Percentiles rank a stretch among this genome's conserved stretches.
Evolutionary conservation across 2,113 vertebrate species (phyloP).

Genomic region (Lates calcarifer): DNA sequence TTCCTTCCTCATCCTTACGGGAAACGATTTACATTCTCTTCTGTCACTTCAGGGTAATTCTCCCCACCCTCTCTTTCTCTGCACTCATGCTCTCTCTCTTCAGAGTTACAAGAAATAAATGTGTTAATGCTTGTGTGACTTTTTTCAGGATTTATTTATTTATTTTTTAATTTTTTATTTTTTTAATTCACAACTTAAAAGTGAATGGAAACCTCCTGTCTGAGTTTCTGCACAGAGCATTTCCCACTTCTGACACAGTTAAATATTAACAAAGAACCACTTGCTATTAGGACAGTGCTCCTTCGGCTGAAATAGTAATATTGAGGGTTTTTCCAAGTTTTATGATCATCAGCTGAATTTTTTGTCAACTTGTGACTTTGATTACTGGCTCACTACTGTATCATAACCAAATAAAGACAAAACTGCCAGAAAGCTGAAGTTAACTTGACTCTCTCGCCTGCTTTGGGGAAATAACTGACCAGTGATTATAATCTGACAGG

Average conservation of each 20-base stretch:
- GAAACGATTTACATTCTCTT: constrained; percentile 6
- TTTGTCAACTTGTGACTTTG: not conserved
- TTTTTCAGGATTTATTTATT: too few species aligned
- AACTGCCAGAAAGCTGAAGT: not conserved
- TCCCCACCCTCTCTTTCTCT: constrained; percentile 1
- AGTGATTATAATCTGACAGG: not conserved
- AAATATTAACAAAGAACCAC: not conserved
- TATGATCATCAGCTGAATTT: not conserved
- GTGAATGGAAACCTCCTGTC: not conserved
- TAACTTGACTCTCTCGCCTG: too few species aligned
- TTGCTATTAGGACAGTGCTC: not conserved
- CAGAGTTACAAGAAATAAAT: constrained; percentile 10
- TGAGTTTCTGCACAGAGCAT: constrained; percentile 18
- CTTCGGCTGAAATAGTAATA: not conserved
- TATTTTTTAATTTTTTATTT: not conserved
- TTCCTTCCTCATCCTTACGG: constrained; percentile 5
- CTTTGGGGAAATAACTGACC: too few species aligned
- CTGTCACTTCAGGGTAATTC: not conserved
- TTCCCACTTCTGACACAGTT: not conserved
- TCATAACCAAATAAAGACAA: not conserved
- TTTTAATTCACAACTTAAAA: not conserved
- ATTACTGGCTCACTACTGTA: too few species aligned
- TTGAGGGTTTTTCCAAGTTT: not conserved
- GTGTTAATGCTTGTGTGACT: not conserved
- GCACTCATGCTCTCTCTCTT: not conserved